A percentile compares a stretch with the other conserved stretches of the same genome.
These are phyloP conservation scores for Pyxicephalus adspersus DNA, from an alignment of 2,113 vertebrate species.

Conservation along the genomic window DNA sequence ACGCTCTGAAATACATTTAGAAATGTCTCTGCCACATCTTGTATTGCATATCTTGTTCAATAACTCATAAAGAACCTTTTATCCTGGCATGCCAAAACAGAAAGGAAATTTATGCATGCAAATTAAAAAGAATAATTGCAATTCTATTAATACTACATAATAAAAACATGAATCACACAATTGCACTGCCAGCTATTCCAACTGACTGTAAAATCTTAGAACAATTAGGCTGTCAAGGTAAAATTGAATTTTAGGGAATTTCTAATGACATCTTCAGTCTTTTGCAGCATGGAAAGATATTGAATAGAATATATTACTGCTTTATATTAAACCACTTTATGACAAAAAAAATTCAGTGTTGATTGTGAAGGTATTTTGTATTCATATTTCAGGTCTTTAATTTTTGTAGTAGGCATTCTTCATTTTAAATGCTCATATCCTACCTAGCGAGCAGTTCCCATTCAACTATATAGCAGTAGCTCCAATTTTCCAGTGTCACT, in stretches of 20 bases:
- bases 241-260: not conserved
- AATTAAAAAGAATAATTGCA: conserved; percentile 15
- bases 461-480: too few relatives aligned
- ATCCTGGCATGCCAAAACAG: not conserved
- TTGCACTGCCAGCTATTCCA: conserved; percentile 1
- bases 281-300: too few relatives aligned
- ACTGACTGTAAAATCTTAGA: conserved; percentile 22
- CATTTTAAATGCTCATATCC: too few relatives aligned
- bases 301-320: too few relatives aligned
- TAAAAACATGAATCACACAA: conserved; percentile 30
- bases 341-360: too few relatives aligned
- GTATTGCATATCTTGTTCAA: not conserved
- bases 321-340: too few relatives aligned
- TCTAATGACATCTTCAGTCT: not conserved
- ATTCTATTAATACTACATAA: conserved; percentile 27
- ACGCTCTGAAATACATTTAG: too few relatives aligned
- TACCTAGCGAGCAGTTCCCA: too few relatives aligned
- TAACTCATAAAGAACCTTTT: not conserved
- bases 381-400: too few relatives aligned
- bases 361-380: too few relatives aligned
- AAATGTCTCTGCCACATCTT: not conserved
- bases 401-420: too few relatives aligned
- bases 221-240: conserved; percentile 32
- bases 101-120: conserved; percentile 17
- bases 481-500: too few relatives aligned